Evolutionary conservation across 1,140 invertebrate genomes (phyloP).

Genomic region (Asbolus verrucosus): DNA sequence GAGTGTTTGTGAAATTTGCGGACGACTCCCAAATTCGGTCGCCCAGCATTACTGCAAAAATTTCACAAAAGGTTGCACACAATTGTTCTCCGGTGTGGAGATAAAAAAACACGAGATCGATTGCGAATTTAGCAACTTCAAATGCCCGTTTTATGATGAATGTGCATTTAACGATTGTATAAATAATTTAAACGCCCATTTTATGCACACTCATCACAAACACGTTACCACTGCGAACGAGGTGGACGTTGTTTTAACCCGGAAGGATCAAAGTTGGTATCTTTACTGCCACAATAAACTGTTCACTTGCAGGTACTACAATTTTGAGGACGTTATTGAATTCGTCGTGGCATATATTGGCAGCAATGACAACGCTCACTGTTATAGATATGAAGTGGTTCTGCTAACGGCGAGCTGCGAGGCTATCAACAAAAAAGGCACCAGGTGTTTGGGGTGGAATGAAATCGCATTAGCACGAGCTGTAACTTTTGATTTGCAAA

Average conservation of each 20-base stretch:
- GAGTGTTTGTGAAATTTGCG: conserved; percentile 47
- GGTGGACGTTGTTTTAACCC: conserved; percentile 34
- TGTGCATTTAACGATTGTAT: conserved; percentile 34
- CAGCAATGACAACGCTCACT: conserved; percentile 44
- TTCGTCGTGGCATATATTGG: conserved; percentile 52
- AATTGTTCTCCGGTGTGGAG: conserved; percentile 21
- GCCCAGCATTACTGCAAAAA: conserved; percentile 53
- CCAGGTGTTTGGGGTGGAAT: conserved; percentile 51
- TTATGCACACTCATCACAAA: conserved; percentile 44
- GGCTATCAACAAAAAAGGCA: conserved; percentile 23
- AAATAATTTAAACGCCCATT: conserved; percentile 36
- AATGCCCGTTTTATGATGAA: conserved; percentile 51
- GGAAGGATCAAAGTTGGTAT: conserved; percentile 45
- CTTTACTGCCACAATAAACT: conserved; percentile 49
- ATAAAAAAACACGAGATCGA: conserved; percentile 50
- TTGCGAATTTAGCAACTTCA: conserved; percentile 52
- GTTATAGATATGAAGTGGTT: conserved; percentile 44
- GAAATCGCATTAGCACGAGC: conserved; percentile 45
- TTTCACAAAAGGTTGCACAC: conserved; percentile 49
- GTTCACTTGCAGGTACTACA: conserved; percentile 50
- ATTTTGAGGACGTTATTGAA: conserved; percentile 45
- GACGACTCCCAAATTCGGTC: conserved; percentile 40
- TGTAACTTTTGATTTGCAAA: conserved; percentile 4
- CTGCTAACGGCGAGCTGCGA: neutral
- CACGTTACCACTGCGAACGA: conserved; percentile 31